These are phyloP conservation scores for Upupa epops DNA, from an alignment of 2,113 vertebrate genomes.

Conservation along the genomic window DNA sequence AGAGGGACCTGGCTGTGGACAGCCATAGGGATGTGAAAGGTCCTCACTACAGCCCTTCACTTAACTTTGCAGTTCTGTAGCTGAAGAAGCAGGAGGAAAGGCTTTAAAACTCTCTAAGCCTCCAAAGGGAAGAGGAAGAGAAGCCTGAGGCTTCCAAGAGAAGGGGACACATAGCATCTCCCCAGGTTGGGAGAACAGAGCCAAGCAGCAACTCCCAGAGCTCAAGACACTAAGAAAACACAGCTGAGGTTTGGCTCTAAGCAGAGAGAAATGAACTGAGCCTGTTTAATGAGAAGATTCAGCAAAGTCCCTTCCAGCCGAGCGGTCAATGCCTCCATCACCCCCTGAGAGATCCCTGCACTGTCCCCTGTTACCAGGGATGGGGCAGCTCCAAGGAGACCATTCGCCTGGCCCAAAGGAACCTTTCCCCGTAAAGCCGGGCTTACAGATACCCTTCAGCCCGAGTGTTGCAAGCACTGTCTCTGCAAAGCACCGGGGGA, in stretches of 20 bases:
- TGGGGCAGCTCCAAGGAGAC: not conserved
- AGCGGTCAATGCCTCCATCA: not conserved
- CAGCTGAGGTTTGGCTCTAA: conserved; percentile 14
- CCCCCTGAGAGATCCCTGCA: not conserved
- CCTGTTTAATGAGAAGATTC: not conserved
- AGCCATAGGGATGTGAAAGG: not conserved
- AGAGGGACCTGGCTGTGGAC: not conserved
- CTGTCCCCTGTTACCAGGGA: rapidly evolving
- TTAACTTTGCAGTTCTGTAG: not conserved
- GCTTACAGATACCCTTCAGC: not conserved
- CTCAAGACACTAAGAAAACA: conserved; percentile 7
- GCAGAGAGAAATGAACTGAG: not conserved
- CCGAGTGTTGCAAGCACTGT: not conserved
- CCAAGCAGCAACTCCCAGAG: conserved; percentile 37
- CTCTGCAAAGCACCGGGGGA: conserved; percentile 16
- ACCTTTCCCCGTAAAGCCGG: not conserved
- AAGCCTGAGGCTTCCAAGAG: not conserved
- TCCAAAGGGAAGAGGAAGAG: not conserved
- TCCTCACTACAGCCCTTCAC: not conserved
- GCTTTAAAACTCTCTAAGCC: not conserved
- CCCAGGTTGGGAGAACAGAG: conserved; percentile 12
- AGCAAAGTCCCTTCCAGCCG: not conserved
- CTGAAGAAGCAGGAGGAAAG: not conserved
- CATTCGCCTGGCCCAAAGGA: rapidly evolving
- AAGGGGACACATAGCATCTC: conserved; percentile 29